Percentiles rank a stretch among this genome's conserved stretches.
phyloP scores from a whole-genome alignment of 2,888 invertebrate genomes.

The Drosophila koepferae region DNA sequence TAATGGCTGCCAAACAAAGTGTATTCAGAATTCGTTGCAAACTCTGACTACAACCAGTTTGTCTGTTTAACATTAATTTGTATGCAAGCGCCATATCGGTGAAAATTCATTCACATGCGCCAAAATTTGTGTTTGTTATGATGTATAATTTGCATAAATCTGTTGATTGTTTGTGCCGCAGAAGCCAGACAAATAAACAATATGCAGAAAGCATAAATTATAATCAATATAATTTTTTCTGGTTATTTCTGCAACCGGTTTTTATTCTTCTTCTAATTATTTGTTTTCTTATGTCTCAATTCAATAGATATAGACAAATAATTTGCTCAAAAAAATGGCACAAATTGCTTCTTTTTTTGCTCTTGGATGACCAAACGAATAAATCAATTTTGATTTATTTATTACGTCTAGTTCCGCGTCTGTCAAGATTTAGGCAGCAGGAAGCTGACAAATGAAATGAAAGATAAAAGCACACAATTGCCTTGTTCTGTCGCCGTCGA shows the following conservation, averaged over 20 bases:
- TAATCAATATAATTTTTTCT: conserved; percentile 12
- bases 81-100: conserved; percentile 52
- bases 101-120: conserved; percentile 55
- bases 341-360: conserved; percentile 30
- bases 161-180: conserved; percentile 47
- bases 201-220: conserved; percentile 48
- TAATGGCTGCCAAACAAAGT: neutral
- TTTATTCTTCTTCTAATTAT: conserved; percentile 5
- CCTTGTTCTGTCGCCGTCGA: conserved; percentile 27
- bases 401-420: conserved; percentile 46
- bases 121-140: conserved; percentile 39
- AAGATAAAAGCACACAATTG: conserved; percentile 17
- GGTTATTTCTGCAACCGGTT: conserved; percentile 38
- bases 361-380: conserved; percentile 9
- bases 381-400: conserved; percentile 53
- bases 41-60: neutral
- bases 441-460: conserved; percentile 27
- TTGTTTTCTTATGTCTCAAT: conserved; percentile 18
- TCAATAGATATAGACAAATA: conserved; percentile 24
- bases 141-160: conserved; percentile 57
- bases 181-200: conserved; percentile 40
- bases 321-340: conserved; percentile 45
- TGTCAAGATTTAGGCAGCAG: conserved; percentile 34
- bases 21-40: conserved; percentile 3
- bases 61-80: conserved; percentile 40